phyloP scores from a whole-genome alignment of 2,888 invertebrate genomes.

The Halocaridina rubra region DNA sequence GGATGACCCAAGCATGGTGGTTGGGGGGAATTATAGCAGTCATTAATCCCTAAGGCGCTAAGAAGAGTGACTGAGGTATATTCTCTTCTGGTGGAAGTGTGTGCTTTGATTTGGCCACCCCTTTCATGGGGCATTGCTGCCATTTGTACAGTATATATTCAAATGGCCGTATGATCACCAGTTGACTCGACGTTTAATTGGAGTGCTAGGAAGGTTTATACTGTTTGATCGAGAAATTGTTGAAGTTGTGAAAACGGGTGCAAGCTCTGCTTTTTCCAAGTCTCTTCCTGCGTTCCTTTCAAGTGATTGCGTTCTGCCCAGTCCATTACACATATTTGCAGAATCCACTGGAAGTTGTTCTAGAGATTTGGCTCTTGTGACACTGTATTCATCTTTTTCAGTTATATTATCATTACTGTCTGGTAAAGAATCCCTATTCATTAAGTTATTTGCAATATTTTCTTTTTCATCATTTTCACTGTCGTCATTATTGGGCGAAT shows the following conservation, averaged over 20 bases:
- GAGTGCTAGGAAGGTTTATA: no score
- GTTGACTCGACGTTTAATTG: not conserved
- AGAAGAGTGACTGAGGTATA: no score
- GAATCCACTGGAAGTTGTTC: not conserved
- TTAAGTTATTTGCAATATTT: not conserved
- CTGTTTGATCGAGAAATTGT: no score
- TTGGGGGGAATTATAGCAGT: no score
- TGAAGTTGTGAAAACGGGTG: conserved; percentile 24
- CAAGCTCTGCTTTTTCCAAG: conserved; percentile 12
- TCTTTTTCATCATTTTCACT: not conserved
- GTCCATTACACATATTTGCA: not conserved
- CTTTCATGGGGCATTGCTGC: no score
- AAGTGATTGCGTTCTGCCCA: not conserved
- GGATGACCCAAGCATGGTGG: no score
- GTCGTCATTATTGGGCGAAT: not conserved
- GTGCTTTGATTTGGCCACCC: no score
- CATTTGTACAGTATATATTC: no score
- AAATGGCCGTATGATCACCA: conserved; percentile 2
- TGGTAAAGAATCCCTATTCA: not conserved
- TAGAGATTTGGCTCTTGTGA: conserved; percentile 9
- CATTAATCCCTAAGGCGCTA: no score
- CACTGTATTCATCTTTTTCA: not conserved
- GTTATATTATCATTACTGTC: not conserved
- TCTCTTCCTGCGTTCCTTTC: not conserved
- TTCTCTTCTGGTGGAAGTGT: no score